Base-by-base conservation (phyloP, 2,888 invertebrate species). In the Temnothorax unifasciatus region DNA sequence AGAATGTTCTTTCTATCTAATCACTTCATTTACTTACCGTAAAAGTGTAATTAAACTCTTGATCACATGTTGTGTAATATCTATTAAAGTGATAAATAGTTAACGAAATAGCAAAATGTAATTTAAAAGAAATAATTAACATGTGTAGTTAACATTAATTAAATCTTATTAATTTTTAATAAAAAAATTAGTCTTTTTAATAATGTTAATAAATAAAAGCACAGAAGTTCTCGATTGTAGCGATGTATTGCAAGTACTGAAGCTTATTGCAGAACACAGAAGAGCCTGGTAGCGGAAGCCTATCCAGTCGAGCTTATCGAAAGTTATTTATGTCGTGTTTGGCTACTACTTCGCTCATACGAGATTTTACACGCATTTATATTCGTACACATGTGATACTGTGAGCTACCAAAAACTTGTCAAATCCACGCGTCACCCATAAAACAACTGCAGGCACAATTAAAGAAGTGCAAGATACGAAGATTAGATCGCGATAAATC, bases 271-370 rank as follows among this genome's bases (percentile, higher is more conserved):
- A 77, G 85, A 86, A 90, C 82, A 82, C 64, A 82, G 86, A 87
- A 88, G 85, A 86, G 87, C 85, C 87, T 91, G 87, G 88, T 90
- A 89, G 87, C 90, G 86, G 89, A 87, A 90, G 88, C 85, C 85
- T 90, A 88, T 90, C 88, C 87, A 85, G 77, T 75, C 84, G 87
- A 86, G 91, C 88, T 92, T 91, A 91, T 91, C 91, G 90, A 91
- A 91, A 90, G 91, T 91, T 91, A 91, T 92, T 92, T 92, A 91
- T 90, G 90, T 89, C 87, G 87, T 88, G 88, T 83, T 87, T 87
- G 87, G 87, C 89, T 84, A 88, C 88, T 86, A 84, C 83, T 84
- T 75, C 73, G 86, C 83, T 85, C 87, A 82, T 82, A 82, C 54
- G 81, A 81, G 84, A 79, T 64, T 52, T n/a, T 73, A 84, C 81